phyloP scores from a whole-genome alignment of 1,140 invertebrate species.

The Phymorhynchus buccinoides region DNA sequence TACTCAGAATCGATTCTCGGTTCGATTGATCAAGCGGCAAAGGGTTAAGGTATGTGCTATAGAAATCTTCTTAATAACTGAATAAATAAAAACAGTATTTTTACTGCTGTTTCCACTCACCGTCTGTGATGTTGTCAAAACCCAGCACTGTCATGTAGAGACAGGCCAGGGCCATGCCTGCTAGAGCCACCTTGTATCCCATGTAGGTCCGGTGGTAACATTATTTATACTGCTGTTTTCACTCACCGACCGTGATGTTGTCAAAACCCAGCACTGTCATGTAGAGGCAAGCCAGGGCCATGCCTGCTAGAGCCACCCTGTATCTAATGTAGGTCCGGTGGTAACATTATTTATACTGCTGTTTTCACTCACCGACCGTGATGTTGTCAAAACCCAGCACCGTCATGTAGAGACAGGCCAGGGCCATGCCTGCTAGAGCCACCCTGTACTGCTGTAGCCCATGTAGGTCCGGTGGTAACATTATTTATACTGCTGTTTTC shows the following conservation, averaged over 20 bases:
- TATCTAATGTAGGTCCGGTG: conserved; percentile 72
- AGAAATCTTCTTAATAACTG: too few species aligned
- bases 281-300: conserved; percentile 73
- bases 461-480: conserved; percentile 70
- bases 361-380: conserved; percentile 73
- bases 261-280: background rate
- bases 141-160: conserved; percentile 77
- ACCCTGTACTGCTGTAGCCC: conserved; percentile 71
- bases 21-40: too few species aligned
- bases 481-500: background rate
- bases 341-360: too few species aligned
- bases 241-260: conserved; percentile 14
- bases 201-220: too few species aligned
- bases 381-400: conserved; percentile 77
- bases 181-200: background rate
- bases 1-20: too few species aligned
- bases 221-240: background rate
- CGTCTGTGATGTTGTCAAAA: conserved; percentile 76
- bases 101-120: conserved; percentile 54
- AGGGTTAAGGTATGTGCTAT: too few species aligned
- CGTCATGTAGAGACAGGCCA: conserved; percentile 77
- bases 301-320: conserved; percentile 73
- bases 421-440: conserved; percentile 74
- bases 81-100: too few species aligned
- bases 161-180: conserved; percentile 62